Conservation (phyloP, 2,888 invertebrate species). For the Aspidiotus rigidus region DNA sequence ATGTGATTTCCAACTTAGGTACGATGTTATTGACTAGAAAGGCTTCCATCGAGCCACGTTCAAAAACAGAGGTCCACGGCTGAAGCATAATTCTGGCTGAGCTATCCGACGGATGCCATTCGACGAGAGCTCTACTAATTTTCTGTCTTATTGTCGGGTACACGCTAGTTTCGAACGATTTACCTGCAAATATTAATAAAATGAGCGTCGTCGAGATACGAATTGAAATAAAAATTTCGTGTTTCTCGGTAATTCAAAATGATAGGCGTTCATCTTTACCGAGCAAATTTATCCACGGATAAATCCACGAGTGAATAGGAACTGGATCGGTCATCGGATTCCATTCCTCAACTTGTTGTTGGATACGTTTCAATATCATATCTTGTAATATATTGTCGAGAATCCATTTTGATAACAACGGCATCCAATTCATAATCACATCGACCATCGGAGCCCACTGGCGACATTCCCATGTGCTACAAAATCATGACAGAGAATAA, state of each 20-base stretch:
- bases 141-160: constrained; percentile 89
- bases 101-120: constrained; percentile 91
- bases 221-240: background rate
- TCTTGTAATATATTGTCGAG: constrained; percentile 72
- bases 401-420: constrained; percentile 73
- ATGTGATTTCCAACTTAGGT: constrained; percentile 64
- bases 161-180: constrained; percentile 52
- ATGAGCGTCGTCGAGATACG: background rate
- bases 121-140: constrained; percentile 73
- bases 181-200: constrained; percentile 40
- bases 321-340: constrained; percentile 90
- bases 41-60: constrained; percentile 63
- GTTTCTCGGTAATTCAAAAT: background rate
- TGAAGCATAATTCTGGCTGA: constrained; percentile 84
- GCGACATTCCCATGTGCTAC: constrained; percentile 72
- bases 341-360: constrained; percentile 76
- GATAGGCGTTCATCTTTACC: constrained; percentile 45
- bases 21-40: constrained; percentile 79
- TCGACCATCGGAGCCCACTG: constrained; percentile 67
- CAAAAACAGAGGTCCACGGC: constrained; percentile 77
- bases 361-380: constrained; percentile 64
- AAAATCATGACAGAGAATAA: constrained; percentile 34
- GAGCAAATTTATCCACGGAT: constrained; percentile 88
- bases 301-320: constrained; percentile 93
- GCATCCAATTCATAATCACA: constrained; percentile 71